Base-by-base conservation (phyloP, 1,140 invertebrate species). In the Fopius arisanus region DNA sequence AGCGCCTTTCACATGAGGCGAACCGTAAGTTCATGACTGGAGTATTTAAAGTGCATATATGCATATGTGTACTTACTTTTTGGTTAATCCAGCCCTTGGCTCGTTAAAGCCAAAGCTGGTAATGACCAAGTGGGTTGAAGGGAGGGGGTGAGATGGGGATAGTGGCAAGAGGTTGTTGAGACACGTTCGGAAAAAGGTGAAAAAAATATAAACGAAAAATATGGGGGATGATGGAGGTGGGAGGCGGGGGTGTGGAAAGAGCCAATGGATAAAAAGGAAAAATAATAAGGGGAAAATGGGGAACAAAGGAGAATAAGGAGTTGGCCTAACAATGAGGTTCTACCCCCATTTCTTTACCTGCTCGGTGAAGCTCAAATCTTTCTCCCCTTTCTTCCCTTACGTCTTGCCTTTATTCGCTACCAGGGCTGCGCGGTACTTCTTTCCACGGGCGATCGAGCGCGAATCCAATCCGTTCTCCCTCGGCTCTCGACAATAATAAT, bases 361-460 rank as follows among this genome's bases (percentile, higher is more conserved):
- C 65, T 79, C 77, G 77, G 71, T 72, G 75, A 78, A 76, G 77
- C 79, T 80, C 78, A 74, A 73, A 76, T 69, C 54, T 72, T 66
- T 70, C 75, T 28, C n/a, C n/a, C n/a, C n/a, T n/a, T n/a, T n/a
- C 43, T 69, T 69, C 43, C 54, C 54, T 59, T 69, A 65, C 72
- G 48, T 73, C 41, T 43, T 21, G n/a, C 26, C 23, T 68, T 31
- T 4, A n/a, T 12, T 29, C 51, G 16, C 4, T 37, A 37, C 37
- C 33, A 51, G 68, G 33, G 19, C 33, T 37, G 66, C 33, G 75
- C 71, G 76, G 70, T 68, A 72, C 66, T 77, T 75, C 79, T 81
- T 82, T 80, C 75, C 73, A 59, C 67, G 51, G 76, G 77, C 81
- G 78, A 81, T 82, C 77, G 78, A 76, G 75, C 78, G 78, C 79